Percentiles rank a stretch among this genome's conserved stretches.
phyloP scores from a whole-genome alignment of 2,888 invertebrate species.

The Endotricha flammealis region DNA sequence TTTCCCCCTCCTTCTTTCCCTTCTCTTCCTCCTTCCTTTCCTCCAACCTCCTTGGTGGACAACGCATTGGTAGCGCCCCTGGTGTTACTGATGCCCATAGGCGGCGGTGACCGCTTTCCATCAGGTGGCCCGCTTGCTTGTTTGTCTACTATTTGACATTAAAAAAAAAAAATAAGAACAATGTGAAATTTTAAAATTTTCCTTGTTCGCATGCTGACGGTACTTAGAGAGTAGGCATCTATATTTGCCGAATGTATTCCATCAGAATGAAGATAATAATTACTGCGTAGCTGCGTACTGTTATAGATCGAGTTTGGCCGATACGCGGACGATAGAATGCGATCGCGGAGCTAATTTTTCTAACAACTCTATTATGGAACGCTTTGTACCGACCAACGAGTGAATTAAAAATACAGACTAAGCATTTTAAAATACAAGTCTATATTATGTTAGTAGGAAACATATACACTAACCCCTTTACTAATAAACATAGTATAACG shows the following conservation, averaged over 20 bases:
- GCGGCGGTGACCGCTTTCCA: too few relatives aligned
- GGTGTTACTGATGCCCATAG: too few relatives aligned
- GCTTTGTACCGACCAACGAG: constrained; percentile 5
- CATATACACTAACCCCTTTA: too few relatives aligned
- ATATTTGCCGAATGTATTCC: constrained; percentile 75
- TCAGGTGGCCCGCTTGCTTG: too few relatives aligned
- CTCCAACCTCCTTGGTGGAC: too few relatives aligned
- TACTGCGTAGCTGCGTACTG: constrained; percentile 62
- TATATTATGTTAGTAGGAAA: too few relatives aligned
- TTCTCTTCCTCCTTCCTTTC: too few relatives aligned
- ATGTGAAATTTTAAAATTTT: constrained; percentile 15
- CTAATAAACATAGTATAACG: too few relatives aligned
- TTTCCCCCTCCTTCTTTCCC: too few relatives aligned
- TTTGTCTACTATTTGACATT: too few relatives aligned
- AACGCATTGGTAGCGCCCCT: too few relatives aligned
- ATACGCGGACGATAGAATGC: constrained; percentile 29
- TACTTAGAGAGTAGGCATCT: constrained; percentile 49
- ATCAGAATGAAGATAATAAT: constrained; percentile 71
- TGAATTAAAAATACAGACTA: constrained; percentile 4
- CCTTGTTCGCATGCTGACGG: constrained; percentile 17
- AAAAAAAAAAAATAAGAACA: not conserved
- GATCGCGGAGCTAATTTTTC: constrained; percentile 19
- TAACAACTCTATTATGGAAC: constrained; percentile 24
- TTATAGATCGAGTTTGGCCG: constrained; percentile 63
- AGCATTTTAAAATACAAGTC: too few relatives aligned